These are phyloP conservation scores for Tamandua tetradactyla DNA, from an alignment of 2,797 vertebrate species.

Conservation along the genomic window DNA sequence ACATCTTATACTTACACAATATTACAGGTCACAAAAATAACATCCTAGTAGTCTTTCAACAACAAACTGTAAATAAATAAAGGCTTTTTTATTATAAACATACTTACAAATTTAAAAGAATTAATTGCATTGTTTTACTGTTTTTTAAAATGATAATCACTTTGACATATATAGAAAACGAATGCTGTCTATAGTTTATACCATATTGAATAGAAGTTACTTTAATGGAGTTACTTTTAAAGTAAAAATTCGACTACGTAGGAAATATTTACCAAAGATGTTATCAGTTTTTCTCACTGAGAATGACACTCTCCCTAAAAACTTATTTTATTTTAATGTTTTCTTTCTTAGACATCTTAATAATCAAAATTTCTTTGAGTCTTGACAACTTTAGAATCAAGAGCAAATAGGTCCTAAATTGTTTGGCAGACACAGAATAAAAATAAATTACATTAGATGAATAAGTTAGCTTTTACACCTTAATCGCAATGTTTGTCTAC, in stretches of 20 bases:
- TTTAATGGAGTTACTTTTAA: not conserved
- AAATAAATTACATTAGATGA: not conserved
- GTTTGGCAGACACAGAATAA: not conserved
- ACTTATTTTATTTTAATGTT: not conserved
- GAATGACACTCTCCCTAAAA: not conserved
- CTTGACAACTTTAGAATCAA: not conserved
- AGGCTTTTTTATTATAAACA: not conserved
- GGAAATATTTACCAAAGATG: not conserved
- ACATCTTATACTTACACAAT: not conserved
- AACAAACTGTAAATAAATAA: not conserved
- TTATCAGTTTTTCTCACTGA: constrained; percentile 35
- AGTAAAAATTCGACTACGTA: not conserved
- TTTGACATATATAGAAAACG: not conserved
- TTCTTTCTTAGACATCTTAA: not conserved
- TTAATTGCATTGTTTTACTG: not conserved
- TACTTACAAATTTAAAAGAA: constrained; percentile 17
- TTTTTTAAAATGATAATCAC: not conserved
- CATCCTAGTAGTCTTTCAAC: not conserved
- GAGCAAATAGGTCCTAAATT: constrained; percentile 23
- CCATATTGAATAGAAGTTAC: not conserved
- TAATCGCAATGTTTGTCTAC: not conserved
- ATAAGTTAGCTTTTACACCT: not conserved
- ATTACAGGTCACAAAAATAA: not conserved
- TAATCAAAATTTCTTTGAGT: not conserved
- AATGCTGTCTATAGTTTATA: not conserved